Evolutionary conservation across 2,888 invertebrate species (phyloP), one percentile per base, ranked within the genome.

Genomic region (Chrysomela aeneicollis): DNA sequence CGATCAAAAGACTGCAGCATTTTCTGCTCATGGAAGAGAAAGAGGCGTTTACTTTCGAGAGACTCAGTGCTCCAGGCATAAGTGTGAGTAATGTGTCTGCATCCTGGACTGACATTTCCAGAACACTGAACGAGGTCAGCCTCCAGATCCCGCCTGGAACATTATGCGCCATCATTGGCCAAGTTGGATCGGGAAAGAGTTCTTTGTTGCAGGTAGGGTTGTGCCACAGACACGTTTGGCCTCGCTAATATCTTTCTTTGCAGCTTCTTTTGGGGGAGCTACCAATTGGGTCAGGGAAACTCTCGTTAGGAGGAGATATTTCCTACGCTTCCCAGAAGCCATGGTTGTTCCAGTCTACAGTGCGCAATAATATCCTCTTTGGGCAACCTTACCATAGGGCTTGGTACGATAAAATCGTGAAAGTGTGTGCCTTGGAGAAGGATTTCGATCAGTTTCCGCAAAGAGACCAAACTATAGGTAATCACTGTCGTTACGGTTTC

Each of bases 321-420:
- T 88, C 89, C 0, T 95, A 94, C 77, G 90, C 92, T 1, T 89
- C 92, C 57, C 94, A 94, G 79, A 90, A 94, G 77, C 91, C 95
- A 0, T 95, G 95, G 94, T 79, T 91, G 0, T 91, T 91, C 74
- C 89, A 89, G 62, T 90, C 89, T n/a, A 92, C 92, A 66, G 89
- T 98, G 0, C 86, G 92, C 9, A 94, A 96, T 76, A 98, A 98
- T 81, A 94, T 98, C 70, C 76, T 90, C 2, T 91, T 92, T 78
- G 91, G 90, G 0, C 82, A 84, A 65, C 76, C 81, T 0, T 86
- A 83, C 66, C 79, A 86, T 64, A 78, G 80, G 59, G 66, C 8
- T 1, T 59, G 51, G 50, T 65, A 65, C n/a, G 10, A 53, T n/a
- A 21, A 47, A 46, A 42, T 47, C 6, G 52, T 58, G 17, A 59